Percentiles rank a stretch among this genome's conserved stretches.
Evolutionary conservation across 2,888 invertebrate species (phyloP).

Genomic region (Malthinus flaveolus): DNA sequence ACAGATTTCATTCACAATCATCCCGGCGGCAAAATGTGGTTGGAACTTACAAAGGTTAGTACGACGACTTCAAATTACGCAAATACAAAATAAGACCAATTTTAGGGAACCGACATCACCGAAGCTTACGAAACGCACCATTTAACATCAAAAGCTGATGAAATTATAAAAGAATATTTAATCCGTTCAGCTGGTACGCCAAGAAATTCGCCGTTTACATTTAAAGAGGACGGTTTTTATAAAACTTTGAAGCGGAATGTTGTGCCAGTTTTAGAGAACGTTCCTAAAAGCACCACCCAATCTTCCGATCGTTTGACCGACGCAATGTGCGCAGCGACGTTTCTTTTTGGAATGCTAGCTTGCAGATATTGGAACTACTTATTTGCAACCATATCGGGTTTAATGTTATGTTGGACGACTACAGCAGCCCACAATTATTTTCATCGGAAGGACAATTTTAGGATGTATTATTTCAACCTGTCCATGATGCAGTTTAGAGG

Average conservation of each 20-base stretch:
- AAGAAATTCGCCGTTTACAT: conserved; percentile 73
- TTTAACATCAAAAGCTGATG: conserved; percentile 59
- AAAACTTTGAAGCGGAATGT: conserved; percentile 67
- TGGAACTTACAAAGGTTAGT: conserved; percentile 66
- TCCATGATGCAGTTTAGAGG: conserved; percentile 60
- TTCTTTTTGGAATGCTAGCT: conserved; percentile 46
- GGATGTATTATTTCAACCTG: conserved; percentile 79
- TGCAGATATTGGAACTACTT: conserved; percentile 48
- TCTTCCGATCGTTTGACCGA: conserved; percentile 54
- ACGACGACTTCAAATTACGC: too few species aligned
- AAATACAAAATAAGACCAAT: background rate
- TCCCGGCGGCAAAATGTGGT: conserved; percentile 83
- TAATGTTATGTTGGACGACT: conserved; percentile 62
- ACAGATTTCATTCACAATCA: conserved; percentile 75
- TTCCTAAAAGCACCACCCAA: conserved; percentile 52
- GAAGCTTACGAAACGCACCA: conserved; percentile 74
- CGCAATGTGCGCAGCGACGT: conserved; percentile 47
- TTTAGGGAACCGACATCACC: conserved; percentile 25
- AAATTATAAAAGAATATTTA: conserved; percentile 67
- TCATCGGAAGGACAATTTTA: conserved; percentile 74
- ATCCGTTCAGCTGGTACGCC: conserved; percentile 64
- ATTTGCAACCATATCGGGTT: conserved; percentile 59
- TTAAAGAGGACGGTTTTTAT: conserved; percentile 75
- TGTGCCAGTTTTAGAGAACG: conserved; percentile 57
- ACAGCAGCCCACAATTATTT: conserved; percentile 77